Base-by-base conservation (phyloP, 2,888 invertebrate species). In the Pristionchus exspectatus region DNA sequence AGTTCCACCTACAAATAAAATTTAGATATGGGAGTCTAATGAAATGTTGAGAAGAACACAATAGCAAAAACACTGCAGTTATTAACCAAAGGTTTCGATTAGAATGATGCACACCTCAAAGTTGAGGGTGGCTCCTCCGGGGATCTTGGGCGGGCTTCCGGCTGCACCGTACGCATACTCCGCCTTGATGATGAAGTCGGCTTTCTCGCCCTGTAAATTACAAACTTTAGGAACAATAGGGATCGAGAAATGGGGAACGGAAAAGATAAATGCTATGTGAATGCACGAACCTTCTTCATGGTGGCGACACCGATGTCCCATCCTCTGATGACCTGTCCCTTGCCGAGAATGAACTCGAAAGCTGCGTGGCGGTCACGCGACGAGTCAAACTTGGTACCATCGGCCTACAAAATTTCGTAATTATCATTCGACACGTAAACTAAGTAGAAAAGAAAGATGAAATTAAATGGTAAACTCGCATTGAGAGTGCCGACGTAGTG, bases 271-370 rank as follows among this genome's bases (percentile, higher is more conserved):
- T 38, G 3, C 63, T 7, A 12, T 50, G 44, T 50, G 10, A 50
- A 50, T 50, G 44, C 10, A 24, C 66, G 18, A 7, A 72, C 72
- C 77, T 97, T 97, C 95, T 97, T 97, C 99, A 99, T 99, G 0
- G 97, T 97, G 0, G 97, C 97, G 27, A 99, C 97, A 54, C 98
- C 98, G 92, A 97, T 96, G 94, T 99, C 98, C 97, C 98, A 99
- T 87, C 93, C 95, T 88, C 93, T 94, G 92, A 95, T 95, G 59
- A 94, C 94, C 90, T 93, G 88, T 97, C 98, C 97, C 96, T 97
- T 97, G 91, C 98, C 98, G 84, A 99, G 96, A 92, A 96, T 96
- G 95, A 99, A 99, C 94, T 97, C 96, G 95, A 99, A 99, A 0
- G 97, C 97, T 91, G 97, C 97, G 91, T 97, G 96, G 90, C 98